Base-by-base conservation (phyloP, 2,113 vertebrate species). In the Brienomyrus brachyistius region DNA sequence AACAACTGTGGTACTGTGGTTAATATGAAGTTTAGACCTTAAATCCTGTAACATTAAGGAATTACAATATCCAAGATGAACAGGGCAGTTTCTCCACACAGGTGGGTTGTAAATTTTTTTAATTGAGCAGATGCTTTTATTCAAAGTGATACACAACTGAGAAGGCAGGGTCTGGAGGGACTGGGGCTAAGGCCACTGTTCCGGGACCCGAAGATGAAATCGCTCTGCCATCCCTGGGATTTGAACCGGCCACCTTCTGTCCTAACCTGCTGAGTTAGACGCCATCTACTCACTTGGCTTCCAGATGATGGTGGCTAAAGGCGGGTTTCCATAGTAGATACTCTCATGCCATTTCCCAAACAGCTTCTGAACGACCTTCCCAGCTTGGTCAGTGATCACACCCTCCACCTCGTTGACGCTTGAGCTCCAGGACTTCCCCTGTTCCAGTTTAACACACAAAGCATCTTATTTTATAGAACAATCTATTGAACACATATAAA, bases 311-410 rank as follows among this genome's bases (percentile, higher is more conserved):
- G 95, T 95, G 83, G 98, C 95, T 3, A 97, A 96, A 3, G 97
- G 97, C 0, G 96, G 94, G 9, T 96, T 95, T 4, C 97, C 98
- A 31, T 95, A 97, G 94, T 97, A 99, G 90, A 99, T 94, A 40
- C 96, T 97, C 70, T 99, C 98, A 0, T 98, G 96, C 98, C 98
- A 99, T 91, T 99, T 99, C 54, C 98, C 98, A 90, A 98, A 99
- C 11, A 99, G 96, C 50, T 95, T 96, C 90, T 97, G 97, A 89
- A 97, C 91, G 3, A 97, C 95, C 85, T 97, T 97, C 5, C 98
- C 98, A 13, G 95, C 95, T 90, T 93, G 95, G 92, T 99, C 97
- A 40, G 96, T 94, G 21, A 99, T 94, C 0, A 95, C 94, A 82
- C 98, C 98, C 95, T 99, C 97, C 84, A 99, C 97, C 92, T 99